Percentiles rank a stretch among this genome's conserved stretches.
Conservation (phyloP, 2,113 vertebrate genomes). For the Donacobius atricapilla region DNA sequence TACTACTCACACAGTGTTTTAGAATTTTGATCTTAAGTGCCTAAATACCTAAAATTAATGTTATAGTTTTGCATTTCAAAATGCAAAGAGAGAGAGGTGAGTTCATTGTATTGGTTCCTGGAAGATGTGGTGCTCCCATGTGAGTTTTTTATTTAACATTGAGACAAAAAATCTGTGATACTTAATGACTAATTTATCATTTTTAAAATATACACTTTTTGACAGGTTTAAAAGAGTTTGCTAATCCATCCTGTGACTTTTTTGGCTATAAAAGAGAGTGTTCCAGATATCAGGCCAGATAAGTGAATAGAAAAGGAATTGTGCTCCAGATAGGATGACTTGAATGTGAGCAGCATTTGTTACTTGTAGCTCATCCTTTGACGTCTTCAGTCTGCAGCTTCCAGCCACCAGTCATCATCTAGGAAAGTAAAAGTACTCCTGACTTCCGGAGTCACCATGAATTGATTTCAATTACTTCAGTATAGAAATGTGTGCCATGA, state of each 20-base stretch:
- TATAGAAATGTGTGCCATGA: background rate
- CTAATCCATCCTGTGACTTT: background rate
- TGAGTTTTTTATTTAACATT: background rate
- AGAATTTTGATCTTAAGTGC: background rate
- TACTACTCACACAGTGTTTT: background rate
- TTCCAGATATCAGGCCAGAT: slow-evolving; percentile 7
- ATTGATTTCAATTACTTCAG: background rate
- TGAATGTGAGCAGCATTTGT: background rate
- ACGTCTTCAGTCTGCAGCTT: background rate
- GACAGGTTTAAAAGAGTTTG: background rate
- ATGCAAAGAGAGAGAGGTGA: background rate
- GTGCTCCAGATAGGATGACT: background rate
- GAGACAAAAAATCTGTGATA: background rate
- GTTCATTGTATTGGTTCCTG: background rate
- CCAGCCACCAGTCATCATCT: background rate
- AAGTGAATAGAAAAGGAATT: background rate
- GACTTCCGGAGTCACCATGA: background rate
- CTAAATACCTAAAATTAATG: background rate
- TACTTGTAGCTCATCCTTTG: background rate
- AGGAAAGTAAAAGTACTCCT: background rate
- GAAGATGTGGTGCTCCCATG: background rate
- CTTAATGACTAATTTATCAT: background rate
- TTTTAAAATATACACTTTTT: background rate
- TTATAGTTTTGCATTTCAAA: background rate
- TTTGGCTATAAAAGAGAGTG: slow-evolving; percentile 2